Evolutionary conservation across 1,140 invertebrate species (phyloP).

Genomic region (Lasioglossum albipes): DNA sequence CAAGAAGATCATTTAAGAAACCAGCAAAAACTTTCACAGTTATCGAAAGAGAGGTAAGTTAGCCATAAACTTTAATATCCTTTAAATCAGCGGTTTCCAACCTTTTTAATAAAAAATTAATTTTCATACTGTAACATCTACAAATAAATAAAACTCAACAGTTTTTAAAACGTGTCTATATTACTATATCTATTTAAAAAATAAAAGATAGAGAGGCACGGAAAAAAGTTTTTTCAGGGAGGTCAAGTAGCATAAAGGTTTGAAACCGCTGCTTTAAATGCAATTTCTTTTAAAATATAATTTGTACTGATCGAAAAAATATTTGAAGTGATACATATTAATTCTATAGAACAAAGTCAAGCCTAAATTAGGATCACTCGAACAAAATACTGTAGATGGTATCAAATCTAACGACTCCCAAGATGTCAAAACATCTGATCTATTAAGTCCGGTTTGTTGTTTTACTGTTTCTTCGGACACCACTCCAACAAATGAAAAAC

Average conservation of each 20-base stretch:
- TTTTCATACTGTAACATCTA: no score
- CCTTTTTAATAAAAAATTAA: no score
- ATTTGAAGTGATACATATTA: not conserved
- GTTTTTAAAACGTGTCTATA: no score
- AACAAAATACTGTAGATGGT: not conserved
- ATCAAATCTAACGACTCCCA: slow-evolving; percentile 35
- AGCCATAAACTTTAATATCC: not conserved
- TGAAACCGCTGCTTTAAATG: not conserved
- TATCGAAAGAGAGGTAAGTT: slow-evolving; percentile 42
- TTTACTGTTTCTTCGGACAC: slow-evolving; percentile 68
- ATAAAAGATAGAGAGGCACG: no score
- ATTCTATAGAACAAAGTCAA: slow-evolving; percentile 27
- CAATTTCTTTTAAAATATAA: not conserved
- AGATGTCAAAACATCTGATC: slow-evolving; percentile 58
- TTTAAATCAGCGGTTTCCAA: no score
- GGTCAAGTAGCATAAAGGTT: no score
- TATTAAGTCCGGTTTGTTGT: slow-evolving; percentile 71
- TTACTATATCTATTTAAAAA: no score
- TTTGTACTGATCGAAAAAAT: not conserved
- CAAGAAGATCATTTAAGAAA: slow-evolving; percentile 86
- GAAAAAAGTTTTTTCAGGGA: no score
- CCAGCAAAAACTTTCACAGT: slow-evolving; percentile 42
- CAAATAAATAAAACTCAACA: no score
- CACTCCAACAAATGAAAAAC: slow-evolving; percentile 62
- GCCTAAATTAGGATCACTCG: slow-evolving; percentile 14